Evolutionary conservation across 2,888 invertebrate genomes (phyloP).

Genomic region (Apamea crenata): DNA sequence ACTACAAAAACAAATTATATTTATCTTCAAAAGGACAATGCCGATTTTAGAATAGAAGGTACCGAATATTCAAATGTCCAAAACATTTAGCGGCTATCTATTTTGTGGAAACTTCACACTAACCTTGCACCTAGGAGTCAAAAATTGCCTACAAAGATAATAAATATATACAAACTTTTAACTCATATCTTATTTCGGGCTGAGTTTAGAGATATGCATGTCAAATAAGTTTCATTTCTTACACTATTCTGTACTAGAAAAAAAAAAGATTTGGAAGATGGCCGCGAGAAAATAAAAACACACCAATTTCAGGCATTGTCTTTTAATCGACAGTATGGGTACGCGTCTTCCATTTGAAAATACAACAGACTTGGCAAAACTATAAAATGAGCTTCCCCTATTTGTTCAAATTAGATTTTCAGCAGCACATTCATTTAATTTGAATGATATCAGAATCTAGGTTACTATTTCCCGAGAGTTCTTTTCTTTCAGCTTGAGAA

Average conservation of each 20-base stretch:
- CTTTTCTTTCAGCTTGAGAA: too few relatives aligned
- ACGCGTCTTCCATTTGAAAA: background rate
- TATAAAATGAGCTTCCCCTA: background rate
- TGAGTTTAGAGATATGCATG: too few relatives aligned
- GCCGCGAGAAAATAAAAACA: too few relatives aligned
- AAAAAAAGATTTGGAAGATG: too few relatives aligned
- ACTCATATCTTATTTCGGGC: too few relatives aligned
- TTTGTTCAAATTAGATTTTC: background rate
- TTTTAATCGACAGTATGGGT: background rate
- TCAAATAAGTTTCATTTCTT: too few relatives aligned
- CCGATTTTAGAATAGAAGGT: too few relatives aligned
- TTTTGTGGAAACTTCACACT: too few relatives aligned
- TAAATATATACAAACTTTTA: too few relatives aligned
- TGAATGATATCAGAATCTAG: background rate
- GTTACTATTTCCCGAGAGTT: background rate
- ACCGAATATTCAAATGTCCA: too few relatives aligned
- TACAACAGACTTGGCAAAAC: background rate
- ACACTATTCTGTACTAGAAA: too few relatives aligned
- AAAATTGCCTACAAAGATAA: background rate
- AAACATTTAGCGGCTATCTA: background rate
- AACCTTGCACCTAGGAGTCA: background rate
- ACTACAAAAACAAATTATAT: background rate
- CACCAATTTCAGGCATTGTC: too few relatives aligned
- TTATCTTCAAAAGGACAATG: background rate
- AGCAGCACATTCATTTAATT: background rate